Evolutionary conservation across 2,113 vertebrate genomes (phyloP).

Genomic region (Plotosus lineatus): DNA sequence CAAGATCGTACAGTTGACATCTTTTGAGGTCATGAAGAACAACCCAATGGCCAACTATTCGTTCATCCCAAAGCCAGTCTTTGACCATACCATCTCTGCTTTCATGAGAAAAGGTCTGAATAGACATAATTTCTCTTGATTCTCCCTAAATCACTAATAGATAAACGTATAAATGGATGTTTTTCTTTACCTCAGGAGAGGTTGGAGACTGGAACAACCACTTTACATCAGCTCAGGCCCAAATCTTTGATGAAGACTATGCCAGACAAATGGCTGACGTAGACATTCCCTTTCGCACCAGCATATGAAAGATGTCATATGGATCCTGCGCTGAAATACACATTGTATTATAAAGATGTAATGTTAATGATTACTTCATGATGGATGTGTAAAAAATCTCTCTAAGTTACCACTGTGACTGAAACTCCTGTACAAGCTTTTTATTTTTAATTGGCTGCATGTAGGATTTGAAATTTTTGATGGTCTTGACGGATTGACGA

Average conservation of each 20-base stretch:
- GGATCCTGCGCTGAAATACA: background rate
- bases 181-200: conserved; percentile 65
- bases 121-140: background rate
- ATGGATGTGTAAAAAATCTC: background rate
- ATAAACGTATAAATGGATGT: background rate
- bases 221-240: conserved; percentile 81
- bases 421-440: background rate
- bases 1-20: conserved; percentile 69
- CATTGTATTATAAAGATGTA: background rate
- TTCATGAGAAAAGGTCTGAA: conserved; percentile 81
- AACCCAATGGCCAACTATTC: conserved; percentile 80
- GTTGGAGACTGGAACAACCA: conserved; percentile 88
- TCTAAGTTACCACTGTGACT: background rate
- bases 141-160: background rate
- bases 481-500: too few species aligned
- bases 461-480: too few species aligned
- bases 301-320: conserved; percentile 54
- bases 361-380: background rate
- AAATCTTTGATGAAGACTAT: conserved; percentile 82
- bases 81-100: conserved; percentile 69
- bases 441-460: too few species aligned
- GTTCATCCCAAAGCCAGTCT: conserved; percentile 63
- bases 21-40: conserved; percentile 77
- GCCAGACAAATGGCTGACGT: conserved; percentile 75
- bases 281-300: conserved; percentile 72